Evolutionary conservation across 1,140 invertebrate genomes (phyloP).

Genomic region (Hestina assimilis): DNA sequence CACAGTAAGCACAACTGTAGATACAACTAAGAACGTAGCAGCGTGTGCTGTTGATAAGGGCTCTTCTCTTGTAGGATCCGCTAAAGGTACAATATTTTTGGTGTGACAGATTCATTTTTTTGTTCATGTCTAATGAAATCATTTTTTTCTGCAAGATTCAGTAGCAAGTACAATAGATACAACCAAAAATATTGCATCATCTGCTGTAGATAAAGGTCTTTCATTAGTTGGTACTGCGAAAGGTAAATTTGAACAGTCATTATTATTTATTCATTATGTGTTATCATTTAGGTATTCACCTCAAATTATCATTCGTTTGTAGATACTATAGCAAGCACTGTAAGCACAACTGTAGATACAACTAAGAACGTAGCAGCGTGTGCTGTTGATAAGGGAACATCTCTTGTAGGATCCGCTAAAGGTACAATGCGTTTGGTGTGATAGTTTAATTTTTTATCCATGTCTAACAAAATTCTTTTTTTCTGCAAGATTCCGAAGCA

Average conservation of each 20-base stretch:
- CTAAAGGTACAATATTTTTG: slow-evolving; percentile 12
- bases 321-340: slow-evolving; percentile 32
- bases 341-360: slow-evolving; percentile 41
- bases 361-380: slow-evolving; percentile 51
- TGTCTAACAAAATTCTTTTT: neutral
- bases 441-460: neutral
- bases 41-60: slow-evolving; percentile 47
- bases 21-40: slow-evolving; percentile 51
- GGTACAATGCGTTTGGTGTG: neutral
- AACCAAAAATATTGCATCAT: slow-evolving; percentile 33
- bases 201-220: slow-evolving; percentile 27
- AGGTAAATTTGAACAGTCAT: slow-evolving; percentile 20
- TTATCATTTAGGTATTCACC: neutral
- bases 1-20: slow-evolving; percentile 40
- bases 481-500: slow-evolving; percentile 31
- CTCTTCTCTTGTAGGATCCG: slow-evolving; percentile 12
- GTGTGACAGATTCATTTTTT: neutral
- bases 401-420: slow-evolving; percentile 19
- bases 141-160: slow-evolving; percentile 25
- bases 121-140: neutral
- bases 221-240: slow-evolving; percentile 35
- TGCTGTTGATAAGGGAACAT: slow-evolving; percentile 27
- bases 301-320: slow-evolving; percentile 24
- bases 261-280: neutral
- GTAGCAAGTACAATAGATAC: slow-evolving; percentile 35